A percentile compares a stretch with the other conserved stretches of the same genome.
Conservation (phyloP, 2,888 invertebrate species). For the Metallyticus violacea region DNA sequence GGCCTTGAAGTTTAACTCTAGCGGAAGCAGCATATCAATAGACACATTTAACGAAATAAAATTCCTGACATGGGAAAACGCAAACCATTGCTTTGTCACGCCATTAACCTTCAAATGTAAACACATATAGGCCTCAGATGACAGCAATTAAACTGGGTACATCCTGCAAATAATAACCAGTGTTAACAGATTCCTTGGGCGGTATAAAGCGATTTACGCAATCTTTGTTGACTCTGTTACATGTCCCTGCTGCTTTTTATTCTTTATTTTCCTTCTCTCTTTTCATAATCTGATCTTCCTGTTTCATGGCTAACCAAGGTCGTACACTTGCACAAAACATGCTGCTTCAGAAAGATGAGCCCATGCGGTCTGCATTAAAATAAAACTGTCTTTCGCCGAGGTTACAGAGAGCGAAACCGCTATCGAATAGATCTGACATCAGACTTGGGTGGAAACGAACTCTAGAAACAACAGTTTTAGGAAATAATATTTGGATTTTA, state of each 20-base stretch:
- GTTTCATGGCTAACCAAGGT: background rate
- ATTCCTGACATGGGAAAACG: too few relatives aligned
- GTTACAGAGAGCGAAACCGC: background rate
- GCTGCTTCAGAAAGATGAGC: background rate
- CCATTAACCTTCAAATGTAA: too few relatives aligned
- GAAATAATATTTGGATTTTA: too few relatives aligned
- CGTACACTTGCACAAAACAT: background rate
- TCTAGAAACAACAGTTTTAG: too few relatives aligned
- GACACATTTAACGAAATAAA: too few relatives aligned
- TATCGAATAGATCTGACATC: background rate
- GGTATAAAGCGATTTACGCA: background rate
- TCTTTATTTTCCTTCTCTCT: too few relatives aligned
- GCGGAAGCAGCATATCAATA: too few relatives aligned
- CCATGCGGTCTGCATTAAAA: background rate
- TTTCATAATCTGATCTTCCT: background rate
- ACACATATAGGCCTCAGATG: background rate
- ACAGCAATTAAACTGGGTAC: background rate
- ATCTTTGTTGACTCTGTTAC: background rate
- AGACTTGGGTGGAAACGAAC: too few relatives aligned
- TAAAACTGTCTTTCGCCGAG: background rate
- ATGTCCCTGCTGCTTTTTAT: background rate
- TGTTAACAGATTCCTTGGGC: background rate
- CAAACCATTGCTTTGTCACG: too few relatives aligned
- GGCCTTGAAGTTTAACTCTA: too few relatives aligned
- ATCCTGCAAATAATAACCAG: background rate